These are phyloP conservation scores for Noctilio leporinus DNA, from an alignment of 2,113 vertebrate genomes.

Conservation along the genomic window DNA sequence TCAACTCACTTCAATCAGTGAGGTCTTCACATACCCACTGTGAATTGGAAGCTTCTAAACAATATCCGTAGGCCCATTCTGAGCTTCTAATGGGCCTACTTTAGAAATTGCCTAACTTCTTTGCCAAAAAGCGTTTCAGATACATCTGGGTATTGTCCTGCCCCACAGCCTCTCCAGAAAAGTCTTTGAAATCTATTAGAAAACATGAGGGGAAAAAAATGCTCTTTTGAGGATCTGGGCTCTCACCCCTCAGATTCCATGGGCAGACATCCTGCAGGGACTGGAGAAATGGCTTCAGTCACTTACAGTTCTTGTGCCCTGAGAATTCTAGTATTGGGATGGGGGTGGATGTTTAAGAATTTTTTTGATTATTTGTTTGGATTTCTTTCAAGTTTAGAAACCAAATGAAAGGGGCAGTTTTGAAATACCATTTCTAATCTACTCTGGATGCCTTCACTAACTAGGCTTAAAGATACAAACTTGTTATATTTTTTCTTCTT, in stretches of 20 bases:
- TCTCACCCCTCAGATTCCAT: background rate
- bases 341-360: background rate
- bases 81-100: background rate
- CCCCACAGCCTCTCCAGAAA: background rate
- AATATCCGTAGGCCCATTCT: background rate
- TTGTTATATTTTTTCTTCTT: background rate
- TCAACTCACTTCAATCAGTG: background rate
- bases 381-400: conserved; percentile 18
- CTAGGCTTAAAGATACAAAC: background rate
- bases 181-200: background rate
- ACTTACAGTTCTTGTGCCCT: background rate
- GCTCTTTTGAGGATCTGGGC: background rate
- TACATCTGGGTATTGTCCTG: background rate
- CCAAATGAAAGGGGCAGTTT: background rate
- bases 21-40: background rate
- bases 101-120: background rate
- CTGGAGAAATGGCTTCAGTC: background rate
- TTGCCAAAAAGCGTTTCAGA: background rate
- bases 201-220: background rate
- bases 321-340: background rate
- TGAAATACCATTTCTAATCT: conserved; percentile 14
- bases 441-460: background rate
- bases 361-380: background rate
- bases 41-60: background rate
- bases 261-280: background rate